A percentile compares a stretch with the other conserved stretches of the same genome.
Conservation (phyloP, 1,140 invertebrate genomes). For the Papilio helenus region DNA sequence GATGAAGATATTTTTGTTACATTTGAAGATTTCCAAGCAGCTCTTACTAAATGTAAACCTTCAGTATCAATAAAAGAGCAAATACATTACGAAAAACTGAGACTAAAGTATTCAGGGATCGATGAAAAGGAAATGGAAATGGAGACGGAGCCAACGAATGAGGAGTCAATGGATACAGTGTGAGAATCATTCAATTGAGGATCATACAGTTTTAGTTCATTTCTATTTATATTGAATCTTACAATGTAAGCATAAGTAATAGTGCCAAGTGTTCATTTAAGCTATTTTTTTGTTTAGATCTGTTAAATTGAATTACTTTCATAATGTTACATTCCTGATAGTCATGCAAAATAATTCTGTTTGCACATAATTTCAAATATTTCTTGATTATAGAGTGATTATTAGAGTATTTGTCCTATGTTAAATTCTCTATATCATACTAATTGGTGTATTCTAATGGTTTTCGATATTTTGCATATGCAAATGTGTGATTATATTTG, state of each 20-base stretch:
- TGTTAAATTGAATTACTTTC: conserved; percentile 23
- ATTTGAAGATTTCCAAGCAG: conserved; percentile 83
- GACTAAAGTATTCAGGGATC: conserved; percentile 81
- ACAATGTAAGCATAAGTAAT: conserved; percentile 50
- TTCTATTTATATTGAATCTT: conserved; percentile 45
- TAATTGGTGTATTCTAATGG: conserved; percentile 31
- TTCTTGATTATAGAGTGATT: background rate
- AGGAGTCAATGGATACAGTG: conserved; percentile 81
- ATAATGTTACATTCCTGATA: conserved; percentile 10
- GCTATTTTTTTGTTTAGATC: conserved; percentile 34
- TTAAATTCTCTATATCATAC: background rate
- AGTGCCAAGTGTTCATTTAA: conserved; percentile 54
- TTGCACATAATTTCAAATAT: conserved; percentile 11
- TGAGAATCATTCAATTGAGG: conserved; percentile 59
- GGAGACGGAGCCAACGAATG: conserved; percentile 76
- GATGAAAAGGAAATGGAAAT: conserved; percentile 81
- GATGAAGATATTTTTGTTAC: conserved; percentile 75
- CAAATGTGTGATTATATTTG: conserved; percentile 46
- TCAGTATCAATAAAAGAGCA: conserved; percentile 90
- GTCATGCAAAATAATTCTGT: background rate
- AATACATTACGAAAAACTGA: conserved; percentile 84
- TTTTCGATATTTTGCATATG: conserved; percentile 32
- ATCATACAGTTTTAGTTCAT: conserved; percentile 51
- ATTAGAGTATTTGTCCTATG: conserved; percentile 15
- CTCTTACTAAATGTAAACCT: conserved; percentile 90